Conservation (phyloP, 2,888 invertebrate species). For the Ormyrus rosae region DNA sequence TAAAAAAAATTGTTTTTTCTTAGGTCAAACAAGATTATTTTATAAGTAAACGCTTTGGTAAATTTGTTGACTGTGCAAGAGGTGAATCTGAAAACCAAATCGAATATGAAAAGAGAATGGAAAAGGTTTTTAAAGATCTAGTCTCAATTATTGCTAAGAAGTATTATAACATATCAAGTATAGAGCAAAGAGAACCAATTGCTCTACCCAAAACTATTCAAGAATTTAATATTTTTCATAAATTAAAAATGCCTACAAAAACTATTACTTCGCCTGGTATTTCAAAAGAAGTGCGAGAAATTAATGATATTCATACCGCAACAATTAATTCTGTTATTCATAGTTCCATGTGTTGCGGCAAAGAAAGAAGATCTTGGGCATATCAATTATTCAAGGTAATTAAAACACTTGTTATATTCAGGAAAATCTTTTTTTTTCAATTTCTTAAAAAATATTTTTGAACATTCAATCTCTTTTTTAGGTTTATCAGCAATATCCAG, state of each 20-base stretch:
- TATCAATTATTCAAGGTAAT: constrained; percentile 80
- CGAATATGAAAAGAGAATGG: constrained; percentile 66
- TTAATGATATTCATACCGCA: constrained; percentile 77
- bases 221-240: constrained; percentile 69
- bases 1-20: neutral
- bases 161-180: constrained; percentile 71
- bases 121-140: constrained; percentile 68
- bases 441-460: neutral
- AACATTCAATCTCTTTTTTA: constrained; percentile 26
- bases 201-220: constrained; percentile 67
- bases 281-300: constrained; percentile 73
- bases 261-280: constrained; percentile 66
- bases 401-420: neutral
- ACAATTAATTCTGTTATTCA: constrained; percentile 81
- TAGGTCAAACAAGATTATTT: constrained; percentile 78
- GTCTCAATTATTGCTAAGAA: constrained; percentile 71
- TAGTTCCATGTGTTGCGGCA: constrained; percentile 80
- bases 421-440: neutral
- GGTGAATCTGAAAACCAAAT: constrained; percentile 61
- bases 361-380: constrained; percentile 81
- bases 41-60: constrained; percentile 75
- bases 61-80: constrained; percentile 71
- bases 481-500: constrained; percentile 85
- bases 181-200: constrained; percentile 64
- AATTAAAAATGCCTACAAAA: constrained; percentile 70